A percentile compares a stretch with the other conserved stretches of the same genome.
Evolutionary conservation across 2,797 vertebrate genomes (phyloP).

Genomic region (Malacoraja senta): DNA sequence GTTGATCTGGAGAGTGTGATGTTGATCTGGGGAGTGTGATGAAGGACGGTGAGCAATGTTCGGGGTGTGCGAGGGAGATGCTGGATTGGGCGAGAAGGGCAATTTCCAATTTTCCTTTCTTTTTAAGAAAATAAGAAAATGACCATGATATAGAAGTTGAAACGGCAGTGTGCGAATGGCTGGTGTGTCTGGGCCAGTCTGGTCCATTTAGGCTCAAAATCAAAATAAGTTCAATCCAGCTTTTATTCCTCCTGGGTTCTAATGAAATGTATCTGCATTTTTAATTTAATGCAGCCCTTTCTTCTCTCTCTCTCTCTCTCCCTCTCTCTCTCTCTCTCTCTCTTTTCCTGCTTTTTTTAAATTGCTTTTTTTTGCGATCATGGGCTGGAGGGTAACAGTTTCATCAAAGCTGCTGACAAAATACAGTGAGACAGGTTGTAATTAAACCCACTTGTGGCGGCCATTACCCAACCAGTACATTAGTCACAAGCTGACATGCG

Average conservation of each 20-base stretch:
- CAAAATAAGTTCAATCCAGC: background rate
- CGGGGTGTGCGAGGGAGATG: background rate
- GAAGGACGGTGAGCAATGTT: too few relatives aligned
- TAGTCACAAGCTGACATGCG: constrained; percentile 28
- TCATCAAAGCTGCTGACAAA: constrained; percentile 33
- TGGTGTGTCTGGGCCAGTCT: background rate
- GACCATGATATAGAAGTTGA: background rate
- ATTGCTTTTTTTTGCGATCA: constrained; percentile 33
- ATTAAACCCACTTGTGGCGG: constrained; percentile 19
- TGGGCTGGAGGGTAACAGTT: constrained; percentile 30
- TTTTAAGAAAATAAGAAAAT: background rate
- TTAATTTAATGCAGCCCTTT: background rate
- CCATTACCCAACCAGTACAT: constrained; percentile 27
- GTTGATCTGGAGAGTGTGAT: too few relatives aligned
- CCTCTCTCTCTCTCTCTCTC: constrained; percentile 2
- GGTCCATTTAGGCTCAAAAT: background rate
- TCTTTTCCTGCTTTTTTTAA: constrained; percentile 13
- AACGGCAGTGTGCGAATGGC: background rate
- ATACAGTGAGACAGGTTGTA: constrained; percentile 33
- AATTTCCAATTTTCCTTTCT: background rate
- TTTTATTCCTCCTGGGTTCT: background rate
- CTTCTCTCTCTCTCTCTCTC: background rate
- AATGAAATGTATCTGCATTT: constrained; percentile 20
- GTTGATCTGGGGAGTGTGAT: background rate
- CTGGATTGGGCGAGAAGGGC: background rate